Evolutionary conservation across 1,140 invertebrate species (phyloP).

Genomic region (Drosophila tani): DNA sequence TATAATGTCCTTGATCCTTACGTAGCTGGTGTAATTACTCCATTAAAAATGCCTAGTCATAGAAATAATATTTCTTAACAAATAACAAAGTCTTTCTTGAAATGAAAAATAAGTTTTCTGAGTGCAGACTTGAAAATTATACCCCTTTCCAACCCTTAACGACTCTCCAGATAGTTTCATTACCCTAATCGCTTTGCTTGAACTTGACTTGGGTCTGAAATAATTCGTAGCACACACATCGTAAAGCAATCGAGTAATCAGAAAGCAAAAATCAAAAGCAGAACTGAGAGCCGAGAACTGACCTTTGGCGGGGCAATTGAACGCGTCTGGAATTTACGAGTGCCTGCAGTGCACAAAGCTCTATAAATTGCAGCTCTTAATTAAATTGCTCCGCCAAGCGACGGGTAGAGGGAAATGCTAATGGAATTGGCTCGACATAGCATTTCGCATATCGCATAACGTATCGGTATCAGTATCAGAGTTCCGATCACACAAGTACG

Average conservation of each 20-base stretch:
- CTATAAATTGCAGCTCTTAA: slow-evolving; percentile 73
- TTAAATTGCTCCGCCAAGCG: slow-evolving; percentile 52
- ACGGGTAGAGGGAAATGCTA: background rate
- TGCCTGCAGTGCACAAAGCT: slow-evolving; percentile 40
- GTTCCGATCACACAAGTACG: slow-evolving; percentile 54
- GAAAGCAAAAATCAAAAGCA: slow-evolving; percentile 52
- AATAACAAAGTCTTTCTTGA: no score
- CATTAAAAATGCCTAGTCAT: no score
- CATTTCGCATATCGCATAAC: slow-evolving; percentile 11
- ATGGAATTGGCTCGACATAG: slow-evolving; percentile 47
- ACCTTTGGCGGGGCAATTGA: slow-evolving; percentile 68
- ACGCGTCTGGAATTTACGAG: slow-evolving; percentile 70
- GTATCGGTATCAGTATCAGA: slow-evolving; percentile 50
- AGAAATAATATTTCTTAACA: no score
- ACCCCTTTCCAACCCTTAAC: no score
- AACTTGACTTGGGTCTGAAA: slow-evolving; percentile 7
- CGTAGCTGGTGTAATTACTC: rapidly evolving
- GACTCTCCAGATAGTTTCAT: slow-evolving; percentile 5
- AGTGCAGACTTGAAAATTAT: background rate
- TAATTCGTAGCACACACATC: slow-evolving; percentile 5
- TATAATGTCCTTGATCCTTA: no score
- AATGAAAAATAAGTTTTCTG: background rate
- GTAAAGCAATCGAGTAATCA: slow-evolving; percentile 23
- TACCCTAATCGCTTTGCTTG: slow-evolving; percentile 10
- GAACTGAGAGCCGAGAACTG: slow-evolving; percentile 19